A percentile compares a stretch with the other conserved stretches of the same genome.
phyloP scores from a whole-genome alignment of 1,140 invertebrate genomes.

The Euwallacea fornicatus region DNA sequence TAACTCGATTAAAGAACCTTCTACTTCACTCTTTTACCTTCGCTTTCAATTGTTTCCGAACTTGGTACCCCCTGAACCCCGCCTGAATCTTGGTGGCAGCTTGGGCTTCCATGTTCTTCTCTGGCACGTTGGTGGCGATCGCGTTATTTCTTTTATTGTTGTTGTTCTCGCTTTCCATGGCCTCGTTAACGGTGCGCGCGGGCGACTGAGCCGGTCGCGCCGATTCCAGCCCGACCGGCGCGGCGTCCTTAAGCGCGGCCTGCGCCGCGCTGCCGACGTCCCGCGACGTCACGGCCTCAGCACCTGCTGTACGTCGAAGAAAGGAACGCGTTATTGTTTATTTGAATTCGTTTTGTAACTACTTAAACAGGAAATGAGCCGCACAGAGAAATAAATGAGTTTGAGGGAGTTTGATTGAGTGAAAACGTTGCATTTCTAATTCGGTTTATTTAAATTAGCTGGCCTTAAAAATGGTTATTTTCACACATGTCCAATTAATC shows the following conservation, averaged over 20 bases:
- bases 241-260: constrained; percentile 40
- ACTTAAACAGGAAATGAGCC: neutral
- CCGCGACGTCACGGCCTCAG: constrained; percentile 47
- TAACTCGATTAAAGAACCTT: neutral
- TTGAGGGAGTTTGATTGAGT: constrained; percentile 3
- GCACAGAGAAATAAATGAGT: neutral
- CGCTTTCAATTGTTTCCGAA: constrained; percentile 64
- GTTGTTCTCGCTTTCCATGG: constrained; percentile 39
- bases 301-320: constrained; percentile 47
- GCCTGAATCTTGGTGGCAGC: constrained; percentile 78
- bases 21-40: constrained; percentile 43
- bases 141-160: constrained; percentile 48
- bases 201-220: constrained; percentile 21
- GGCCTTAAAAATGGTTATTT: neutral
- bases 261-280: constrained; percentile 38
- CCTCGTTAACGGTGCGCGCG: constrained; percentile 29
- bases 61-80: constrained; percentile 69
- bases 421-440: constrained; percentile 1
- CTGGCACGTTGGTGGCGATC: constrained; percentile 20
- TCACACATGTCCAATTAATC: too few relatives aligned
- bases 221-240: constrained; percentile 27
- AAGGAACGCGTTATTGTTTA: constrained; percentile 22
- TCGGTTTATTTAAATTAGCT: neutral
- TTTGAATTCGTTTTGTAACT: constrained; percentile 4
- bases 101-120: constrained; percentile 53